Evolutionary conservation across 2,113 vertebrate species (phyloP), one percentile per base, ranked within the genome.

Genomic region (Otocyon megalotis): DNA sequence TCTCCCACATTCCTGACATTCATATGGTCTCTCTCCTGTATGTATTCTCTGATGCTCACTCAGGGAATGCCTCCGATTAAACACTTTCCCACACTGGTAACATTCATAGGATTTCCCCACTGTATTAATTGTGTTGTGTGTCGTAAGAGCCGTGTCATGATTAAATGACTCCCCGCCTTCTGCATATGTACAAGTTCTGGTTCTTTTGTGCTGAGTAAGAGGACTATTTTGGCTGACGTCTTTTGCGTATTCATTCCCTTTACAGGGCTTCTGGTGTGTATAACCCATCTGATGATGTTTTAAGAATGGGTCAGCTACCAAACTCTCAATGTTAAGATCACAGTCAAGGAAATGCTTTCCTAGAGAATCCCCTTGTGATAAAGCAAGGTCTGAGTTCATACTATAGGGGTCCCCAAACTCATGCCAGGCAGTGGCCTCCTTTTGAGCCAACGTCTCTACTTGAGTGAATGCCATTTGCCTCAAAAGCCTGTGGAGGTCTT

Each of bases 1-100:
- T 72, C 90, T 56, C 12, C 90, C 86, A 65, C 90, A 95, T 20
- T 81, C 80, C 35, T 67, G 80, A 67, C 96, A 97, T 1, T 43
- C 26, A 0, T 85, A 93, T 1, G 94, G 90, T 43, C 83, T 97
- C 37, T 95, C 93, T 79, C 93, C 93, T 0, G 84, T 93, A 4
- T 95, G 84, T 37, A 67, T 81, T 86, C 93, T 87, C 82, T 88
- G 94, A 76, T 95, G 94, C 24, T 87, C 94, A 20, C 81, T 96
- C 16, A 88, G 91, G 1, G 94, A 95, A 35, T 95, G 76, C 50
- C 87, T 93, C 67, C 54, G n/a, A n/a, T 87, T 96, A 63, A 95
- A 97, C n/a, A 77, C 37, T 35, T 93, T 91, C 43, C 94, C 94
- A 9, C 82, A 91, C 5, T 91, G 50, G 11, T 37, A 69, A 48